Conservation (phyloP, 1,140 invertebrate species). For the Hypothenemus hampei region DNA sequence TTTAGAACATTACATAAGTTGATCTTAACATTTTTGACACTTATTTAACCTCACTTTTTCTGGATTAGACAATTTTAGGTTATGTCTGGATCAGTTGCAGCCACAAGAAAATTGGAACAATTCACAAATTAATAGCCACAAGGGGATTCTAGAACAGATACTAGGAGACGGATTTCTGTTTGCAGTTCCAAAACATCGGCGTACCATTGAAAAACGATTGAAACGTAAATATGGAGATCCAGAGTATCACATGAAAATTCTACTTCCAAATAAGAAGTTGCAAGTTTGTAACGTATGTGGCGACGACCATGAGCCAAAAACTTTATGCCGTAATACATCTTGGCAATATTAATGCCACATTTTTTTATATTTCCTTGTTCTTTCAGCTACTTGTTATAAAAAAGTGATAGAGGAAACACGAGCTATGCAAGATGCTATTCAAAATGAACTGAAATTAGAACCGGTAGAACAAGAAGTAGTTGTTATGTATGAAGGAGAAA, state of each 20-base stretch:
- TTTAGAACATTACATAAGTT: slow-evolving; percentile 36
- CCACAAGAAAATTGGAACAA: slow-evolving; percentile 1
- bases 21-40: slow-evolving; percentile 11
- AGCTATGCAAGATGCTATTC: slow-evolving; percentile 69
- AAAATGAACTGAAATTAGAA: slow-evolving; percentile 59
- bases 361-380: too few species aligned
- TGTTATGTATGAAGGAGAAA: slow-evolving; percentile 78
- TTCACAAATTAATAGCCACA: not conserved
- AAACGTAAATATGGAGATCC: slow-evolving; percentile 65
- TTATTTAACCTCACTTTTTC: slow-evolving; percentile 40
- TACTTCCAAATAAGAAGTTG: slow-evolving; percentile 68
- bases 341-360: slow-evolving; percentile 13
- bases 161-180: slow-evolving; percentile 70
- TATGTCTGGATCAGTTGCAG: slow-evolving; percentile 16
- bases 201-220: slow-evolving; percentile 66
- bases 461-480: slow-evolving; percentile 79
- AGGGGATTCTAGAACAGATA: slow-evolving; percentile 53
- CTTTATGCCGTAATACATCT: slow-evolving; percentile 78
- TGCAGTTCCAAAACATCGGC: slow-evolving; percentile 73
- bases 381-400: slow-evolving; percentile 72
- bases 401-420: slow-evolving; percentile 74
- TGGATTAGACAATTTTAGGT: slow-evolving; percentile 33
- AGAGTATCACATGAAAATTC: slow-evolving; percentile 60
- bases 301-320: slow-evolving; percentile 67
- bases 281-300: slow-evolving; percentile 74